Evolutionary conservation across 2,113 vertebrate species (phyloP), one percentile per base, ranked within the genome.

Genomic region (Tapirus terrestris): DNA sequence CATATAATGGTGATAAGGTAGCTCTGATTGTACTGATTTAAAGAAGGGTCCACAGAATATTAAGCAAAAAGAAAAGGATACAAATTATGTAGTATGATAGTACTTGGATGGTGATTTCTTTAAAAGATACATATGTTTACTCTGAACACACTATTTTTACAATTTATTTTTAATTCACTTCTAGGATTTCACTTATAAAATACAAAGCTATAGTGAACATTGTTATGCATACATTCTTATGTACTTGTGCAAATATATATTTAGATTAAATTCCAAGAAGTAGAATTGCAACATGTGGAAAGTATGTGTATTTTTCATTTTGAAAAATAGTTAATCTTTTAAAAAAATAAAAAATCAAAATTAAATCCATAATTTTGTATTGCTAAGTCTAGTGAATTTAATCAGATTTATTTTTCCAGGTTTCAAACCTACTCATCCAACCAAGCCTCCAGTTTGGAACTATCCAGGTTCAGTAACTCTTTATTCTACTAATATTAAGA

Each of bases 351-450:
- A 94, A 80, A 67, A 48, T 20, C 16, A 93, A 75, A 86, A 91
- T 95, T 45, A 80, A 96, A 53, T 84, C 10, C 23, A 61, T 79
- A 82, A 75, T 65, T 87, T 81, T 95, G 2, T 89, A 63, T 70
- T 93, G 63, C 68, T 82, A 92, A 94, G 21, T 18, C 17, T 82
- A 68, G 8, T 89, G 27, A 96, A 93, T 51, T 94, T 45, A 93
- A 53, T 87, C 29, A 53, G 53, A 31, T 96, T 97, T 89, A n/a
- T 80, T 88, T 96, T 98, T 96, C 51, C 80, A 98, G 98, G 90
- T 96, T n/a, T 83, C 33, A 85, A 31, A 27, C 85, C 96, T 83
- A 82, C 94, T 75, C n/a, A 95, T 92, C 67, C 93, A 20, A 43
- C 23, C 13, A 97, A 95, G 60, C 83, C 91, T 70, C 72, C 96